Conservation (phyloP, 2,888 invertebrate species). For the Rhodophaea formosa region DNA sequence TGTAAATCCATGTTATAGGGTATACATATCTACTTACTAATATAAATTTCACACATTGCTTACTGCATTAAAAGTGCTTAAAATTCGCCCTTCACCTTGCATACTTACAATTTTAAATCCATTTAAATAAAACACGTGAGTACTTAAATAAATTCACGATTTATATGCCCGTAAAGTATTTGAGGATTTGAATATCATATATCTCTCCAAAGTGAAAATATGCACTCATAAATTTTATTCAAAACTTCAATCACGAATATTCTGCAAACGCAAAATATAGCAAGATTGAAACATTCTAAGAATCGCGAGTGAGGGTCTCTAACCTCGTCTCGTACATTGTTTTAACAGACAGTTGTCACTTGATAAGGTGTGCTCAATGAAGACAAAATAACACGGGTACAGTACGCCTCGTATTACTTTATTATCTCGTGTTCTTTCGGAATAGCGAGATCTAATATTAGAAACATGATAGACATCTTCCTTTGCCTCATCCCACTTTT, state of each 20-base stretch:
- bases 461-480: too few relatives aligned
- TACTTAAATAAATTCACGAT: too few relatives aligned
- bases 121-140: too few relatives aligned
- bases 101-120: too few relatives aligned
- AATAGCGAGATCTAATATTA: too few relatives aligned
- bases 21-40: too few relatives aligned
- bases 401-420: neutral
- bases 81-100: too few relatives aligned
- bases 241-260: neutral
- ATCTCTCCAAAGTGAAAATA: neutral
- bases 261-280: neutral
- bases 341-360: constrained; percentile 1
- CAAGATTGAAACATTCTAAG: neutral
- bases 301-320: neutral
- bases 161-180: neutral
- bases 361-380: neutral
- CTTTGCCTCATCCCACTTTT: too few relatives aligned
- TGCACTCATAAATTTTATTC: neutral
- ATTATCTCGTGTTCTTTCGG: too few relatives aligned
- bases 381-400: neutral
- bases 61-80: too few relatives aligned
- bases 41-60: too few relatives aligned
- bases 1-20: too few relatives aligned
- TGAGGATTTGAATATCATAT: neutral
- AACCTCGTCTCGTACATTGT: constrained; percentile 1